phyloP scores from a whole-genome alignment of 1,140 invertebrate genomes.

The Hirudo medicinalis region DNA sequence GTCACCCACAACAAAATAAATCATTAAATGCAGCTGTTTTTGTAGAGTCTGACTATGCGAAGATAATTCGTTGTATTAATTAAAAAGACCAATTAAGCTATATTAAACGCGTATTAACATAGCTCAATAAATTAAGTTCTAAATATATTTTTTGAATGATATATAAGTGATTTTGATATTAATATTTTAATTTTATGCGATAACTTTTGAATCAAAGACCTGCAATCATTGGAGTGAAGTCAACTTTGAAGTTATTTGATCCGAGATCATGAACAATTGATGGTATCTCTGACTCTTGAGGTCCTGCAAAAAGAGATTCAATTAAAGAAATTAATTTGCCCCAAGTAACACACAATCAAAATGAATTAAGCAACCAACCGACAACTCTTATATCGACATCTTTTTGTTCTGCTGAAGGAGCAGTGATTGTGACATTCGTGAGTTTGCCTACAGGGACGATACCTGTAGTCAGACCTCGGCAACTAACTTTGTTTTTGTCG shows the following conservation, averaged over 20 bases:
- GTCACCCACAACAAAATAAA: too few species aligned
- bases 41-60: too few species aligned
- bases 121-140: too few species aligned
- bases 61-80: too few species aligned
- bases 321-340: too few species aligned
- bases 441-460: slow-evolving; percentile 67
- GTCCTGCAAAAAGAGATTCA: neutral
- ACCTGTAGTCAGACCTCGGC: slow-evolving; percentile 26
- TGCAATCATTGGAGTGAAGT: slow-evolving; percentile 56
- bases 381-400: slow-evolving; percentile 55
- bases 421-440: slow-evolving; percentile 70
- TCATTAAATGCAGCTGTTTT: too few species aligned
- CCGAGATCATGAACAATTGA: neutral
- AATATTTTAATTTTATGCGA: too few species aligned
- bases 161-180: too few species aligned
- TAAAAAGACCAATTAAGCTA: too few species aligned
- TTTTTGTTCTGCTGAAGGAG: slow-evolving; percentile 52
- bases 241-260: slow-evolving; percentile 57
- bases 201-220: slow-evolving; percentile 16
- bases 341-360: too few species aligned
- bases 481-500: slow-evolving; percentile 31
- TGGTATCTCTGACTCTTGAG: neutral
- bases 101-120: too few species aligned
- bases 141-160: too few species aligned
- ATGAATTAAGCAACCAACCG: slow-evolving; percentile 27